phyloP scores from a whole-genome alignment of 2,888 invertebrate species.

The Parasteatoda lunata region DNA sequence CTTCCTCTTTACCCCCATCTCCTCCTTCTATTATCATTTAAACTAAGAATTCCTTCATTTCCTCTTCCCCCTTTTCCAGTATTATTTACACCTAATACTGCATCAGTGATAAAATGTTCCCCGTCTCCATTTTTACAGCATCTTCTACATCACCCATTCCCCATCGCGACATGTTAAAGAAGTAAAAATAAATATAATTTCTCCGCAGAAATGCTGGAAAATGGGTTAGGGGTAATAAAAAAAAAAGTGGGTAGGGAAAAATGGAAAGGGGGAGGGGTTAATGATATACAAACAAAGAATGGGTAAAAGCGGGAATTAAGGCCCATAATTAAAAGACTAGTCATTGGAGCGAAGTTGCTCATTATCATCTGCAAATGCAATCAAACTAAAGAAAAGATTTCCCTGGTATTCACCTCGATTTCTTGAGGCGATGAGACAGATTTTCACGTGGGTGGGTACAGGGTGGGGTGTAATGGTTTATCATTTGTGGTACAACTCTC shows the following conservation, averaged over 20 bases:
- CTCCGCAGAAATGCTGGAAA: background rate
- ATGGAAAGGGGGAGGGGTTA: constrained; percentile 26
- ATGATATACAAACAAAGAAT: constrained; percentile 60
- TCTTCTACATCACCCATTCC: background rate
- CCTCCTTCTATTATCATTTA: constrained; percentile 27
- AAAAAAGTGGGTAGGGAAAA: background rate
- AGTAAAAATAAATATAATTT: constrained; percentile 45
- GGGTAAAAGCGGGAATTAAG: constrained; percentile 63
- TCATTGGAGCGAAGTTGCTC: constrained; percentile 65
- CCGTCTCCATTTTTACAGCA: constrained; percentile 35
- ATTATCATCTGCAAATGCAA: constrained; percentile 65
- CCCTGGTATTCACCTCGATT: constrained; percentile 13
- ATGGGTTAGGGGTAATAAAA: background rate
- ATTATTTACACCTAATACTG: constrained; percentile 40
- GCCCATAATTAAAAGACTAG: constrained; percentile 66
- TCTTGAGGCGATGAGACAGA: constrained; percentile 33
- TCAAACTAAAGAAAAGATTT: constrained; percentile 61
- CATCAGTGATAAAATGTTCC: constrained; percentile 22
- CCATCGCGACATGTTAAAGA: background rate
- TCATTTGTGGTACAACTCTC: background rate
- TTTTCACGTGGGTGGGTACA: constrained; percentile 7
- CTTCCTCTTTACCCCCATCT: background rate
- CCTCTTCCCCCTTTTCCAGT: constrained; percentile 14
- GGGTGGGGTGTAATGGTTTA: constrained; percentile 2
- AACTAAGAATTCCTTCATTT: constrained; percentile 5